Evolutionary conservation across 2,888 invertebrate species (phyloP), one percentile per base, ranked within the genome.

Genomic region (Lagria hirta): DNA sequence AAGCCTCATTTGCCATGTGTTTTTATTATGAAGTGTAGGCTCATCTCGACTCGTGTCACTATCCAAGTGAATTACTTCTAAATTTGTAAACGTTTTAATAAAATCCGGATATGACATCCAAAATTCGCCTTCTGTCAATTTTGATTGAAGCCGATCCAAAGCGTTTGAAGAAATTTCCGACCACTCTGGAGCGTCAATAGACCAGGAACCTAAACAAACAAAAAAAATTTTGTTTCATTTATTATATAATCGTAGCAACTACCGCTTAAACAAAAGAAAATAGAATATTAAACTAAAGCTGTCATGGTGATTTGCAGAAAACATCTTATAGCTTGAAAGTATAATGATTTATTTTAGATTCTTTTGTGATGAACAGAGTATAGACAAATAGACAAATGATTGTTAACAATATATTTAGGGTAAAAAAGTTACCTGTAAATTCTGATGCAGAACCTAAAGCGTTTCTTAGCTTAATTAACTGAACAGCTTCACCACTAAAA

Each of bases 11-110:
- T 88, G 87, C 93, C 93, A 94, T 26, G 87, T 86, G 54, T 82
- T 83, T 51, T 88, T 85, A 53, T 82, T 80, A 52, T 83, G 80
- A 21, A 93, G 74, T 10, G 86, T 85, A 0, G 86, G 82, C 64
- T 94, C 94, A 54, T 90, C 89, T 60, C 86, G 77, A 54, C 88
- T 86, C 2, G 91, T 92, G 61, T 94, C 92, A 14, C 81, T 84
- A 64, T 92, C 93, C 51, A 94, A 73, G 67, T 93, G 90, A 1
- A 92, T 86, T 15, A 88, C 81, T 73, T 93, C 92, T 54, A 94
- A 70, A 54, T 86, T 83, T 2, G 85, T 84, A 69, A 92, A 93
- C 1, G 86, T 82, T 58, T 86, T 83, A 41, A 86, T 80, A 62
- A 94, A 89, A 62, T 92, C 91, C 6, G 81, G 75, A 64, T 86